Conservation (phyloP, 1,140 invertebrate genomes). For the Pogonus chalceus region DNA sequence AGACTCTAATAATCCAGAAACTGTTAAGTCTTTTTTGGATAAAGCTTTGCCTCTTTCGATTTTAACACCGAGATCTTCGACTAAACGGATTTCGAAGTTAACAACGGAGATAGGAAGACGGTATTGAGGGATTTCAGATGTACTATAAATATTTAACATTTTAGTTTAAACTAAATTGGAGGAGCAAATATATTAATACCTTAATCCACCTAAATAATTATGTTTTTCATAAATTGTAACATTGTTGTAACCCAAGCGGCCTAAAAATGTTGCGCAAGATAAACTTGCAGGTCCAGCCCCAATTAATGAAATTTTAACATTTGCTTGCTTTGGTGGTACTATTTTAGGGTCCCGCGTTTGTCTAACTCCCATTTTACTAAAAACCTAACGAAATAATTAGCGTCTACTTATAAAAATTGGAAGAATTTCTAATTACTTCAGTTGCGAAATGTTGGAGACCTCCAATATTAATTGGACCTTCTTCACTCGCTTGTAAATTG, state of each 20-base stretch:
- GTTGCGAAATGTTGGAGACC: conserved; percentile 96
- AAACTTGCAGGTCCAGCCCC: conserved; percentile 95
- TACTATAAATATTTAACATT: conserved; percentile 44
- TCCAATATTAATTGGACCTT: conserved; percentile 97
- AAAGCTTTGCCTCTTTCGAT: conserved; percentile 57
- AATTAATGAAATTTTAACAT: conserved; percentile 76
- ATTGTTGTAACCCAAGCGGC: conserved; percentile 81
- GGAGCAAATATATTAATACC: conserved; percentile 48
- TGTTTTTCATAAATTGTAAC: conserved; percentile 91
- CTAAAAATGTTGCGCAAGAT: conserved; percentile 93
- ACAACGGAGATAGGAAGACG: conserved; percentile 87
- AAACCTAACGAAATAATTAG: conserved; percentile 49
- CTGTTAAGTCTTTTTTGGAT: conserved; percentile 56
- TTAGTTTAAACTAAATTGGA: not conserved
- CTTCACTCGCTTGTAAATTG: conserved; percentile 89
- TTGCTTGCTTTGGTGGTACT: conserved; percentile 43
- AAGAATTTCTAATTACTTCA: conserved; percentile 51
- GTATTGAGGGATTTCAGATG: conserved; percentile 95
- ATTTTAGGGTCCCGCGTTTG: conserved; percentile 71
- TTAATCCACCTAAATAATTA: conserved; percentile 78
- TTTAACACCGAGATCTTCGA: conserved; percentile 87
- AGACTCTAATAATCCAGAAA: conserved; percentile 55
- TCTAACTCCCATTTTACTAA: conserved; percentile 85
- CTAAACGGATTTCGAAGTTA: conserved; percentile 84
- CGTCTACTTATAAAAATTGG: conserved; percentile 6